Evolutionary conservation across 2,113 vertebrate genomes (phyloP).

Genomic region (Lagopus leucura): DNA sequence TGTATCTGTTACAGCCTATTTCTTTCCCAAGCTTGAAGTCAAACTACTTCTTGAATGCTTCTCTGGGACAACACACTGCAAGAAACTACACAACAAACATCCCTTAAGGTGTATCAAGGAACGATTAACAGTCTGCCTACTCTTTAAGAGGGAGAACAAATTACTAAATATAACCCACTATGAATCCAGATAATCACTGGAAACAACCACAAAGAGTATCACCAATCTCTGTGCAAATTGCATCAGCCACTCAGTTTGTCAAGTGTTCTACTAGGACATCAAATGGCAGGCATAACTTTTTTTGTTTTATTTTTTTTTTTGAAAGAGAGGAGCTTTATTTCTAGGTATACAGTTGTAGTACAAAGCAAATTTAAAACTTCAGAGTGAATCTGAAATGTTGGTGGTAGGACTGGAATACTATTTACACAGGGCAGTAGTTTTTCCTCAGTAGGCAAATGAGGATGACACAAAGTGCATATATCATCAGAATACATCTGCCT

Average conservation of each 20-base stretch:
- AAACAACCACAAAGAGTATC: not conserved
- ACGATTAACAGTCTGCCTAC: not conserved
- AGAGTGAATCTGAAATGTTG: not conserved
- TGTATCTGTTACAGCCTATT: not conserved
- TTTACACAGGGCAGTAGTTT: slow-evolving; percentile 54
- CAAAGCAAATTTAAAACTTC: slow-evolving; percentile 9
- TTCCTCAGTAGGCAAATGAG: not conserved
- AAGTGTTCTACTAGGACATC: not conserved
- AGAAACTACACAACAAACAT: not conserved
- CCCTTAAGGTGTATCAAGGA: not conserved
- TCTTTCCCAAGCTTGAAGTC: not conserved
- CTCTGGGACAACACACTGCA: not conserved
- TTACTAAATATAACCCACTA: not conserved
- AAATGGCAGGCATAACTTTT: not conserved
- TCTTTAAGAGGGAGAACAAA: not conserved
- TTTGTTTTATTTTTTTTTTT: not conserved
- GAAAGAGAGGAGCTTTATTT: slow-evolving; percentile 50
- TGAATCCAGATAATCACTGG: not conserved
- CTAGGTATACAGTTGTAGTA: not conserved
- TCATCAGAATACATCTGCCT: not conserved
- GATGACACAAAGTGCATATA: slow-evolving; percentile 19
- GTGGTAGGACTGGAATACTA: not conserved
- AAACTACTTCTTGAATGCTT: too few species aligned
- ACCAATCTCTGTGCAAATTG: not conserved
- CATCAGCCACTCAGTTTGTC: not conserved